Evolutionary conservation across 2,888 invertebrate genomes (phyloP).

Genomic region (Tolmerus cingulatus): DNA sequence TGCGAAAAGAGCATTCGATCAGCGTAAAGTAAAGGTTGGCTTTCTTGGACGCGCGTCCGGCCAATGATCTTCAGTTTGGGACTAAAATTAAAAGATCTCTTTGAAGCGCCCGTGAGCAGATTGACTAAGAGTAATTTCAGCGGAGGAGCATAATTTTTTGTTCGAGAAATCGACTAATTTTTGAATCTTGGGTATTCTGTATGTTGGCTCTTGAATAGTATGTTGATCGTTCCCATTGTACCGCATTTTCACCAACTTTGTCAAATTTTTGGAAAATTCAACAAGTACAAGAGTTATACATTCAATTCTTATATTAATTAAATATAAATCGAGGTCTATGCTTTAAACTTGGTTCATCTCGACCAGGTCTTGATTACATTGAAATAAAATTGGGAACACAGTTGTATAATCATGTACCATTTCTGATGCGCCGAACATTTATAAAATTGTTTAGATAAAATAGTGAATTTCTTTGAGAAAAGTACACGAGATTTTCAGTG

Average conservation of each 20-base stretch:
- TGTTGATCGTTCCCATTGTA: not conserved
- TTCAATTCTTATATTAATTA: not conserved
- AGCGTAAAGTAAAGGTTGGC: not conserved
- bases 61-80: not conserved
- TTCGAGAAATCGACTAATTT: not conserved
- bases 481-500: not conserved
- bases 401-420: too few relatives aligned
- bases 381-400: not conserved
- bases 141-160: not conserved
- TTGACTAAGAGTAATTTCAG: not conserved
- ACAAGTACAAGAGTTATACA: not conserved
- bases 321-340: not conserved
- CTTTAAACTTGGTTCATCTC: not conserved
- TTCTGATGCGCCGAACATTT: not conserved
- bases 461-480: not conserved
- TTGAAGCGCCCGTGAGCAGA: not conserved
- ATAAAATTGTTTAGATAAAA: not conserved
- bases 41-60: not conserved
- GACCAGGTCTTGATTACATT: not conserved
- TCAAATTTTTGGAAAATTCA: not conserved
- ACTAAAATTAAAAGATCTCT: not conserved
- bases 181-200: not conserved
- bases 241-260: not conserved
- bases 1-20: slow-evolving; percentile 8
- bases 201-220: not conserved